A percentile compares a stretch with the other conserved stretches of the same genome.
phyloP scores from a whole-genome alignment of 2,888 invertebrate species.

The Deilephila porcellus region DNA sequence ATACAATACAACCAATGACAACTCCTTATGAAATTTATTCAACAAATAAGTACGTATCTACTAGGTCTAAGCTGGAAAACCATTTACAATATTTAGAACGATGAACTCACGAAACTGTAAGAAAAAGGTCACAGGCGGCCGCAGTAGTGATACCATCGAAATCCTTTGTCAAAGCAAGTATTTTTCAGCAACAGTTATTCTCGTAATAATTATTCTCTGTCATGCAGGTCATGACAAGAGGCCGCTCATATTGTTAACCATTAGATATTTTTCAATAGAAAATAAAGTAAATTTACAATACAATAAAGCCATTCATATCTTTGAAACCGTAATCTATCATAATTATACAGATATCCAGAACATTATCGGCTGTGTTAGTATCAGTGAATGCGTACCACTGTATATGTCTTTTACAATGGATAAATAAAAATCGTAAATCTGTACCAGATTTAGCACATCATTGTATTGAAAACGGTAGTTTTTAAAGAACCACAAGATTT shows the following conservation, averaged over 20 bases:
- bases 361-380: not conserved
- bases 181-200: conserved; percentile 14
- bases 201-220: not conserved
- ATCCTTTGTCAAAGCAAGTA: not conserved
- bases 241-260: not conserved
- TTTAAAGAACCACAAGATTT: not conserved
- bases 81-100: not conserved
- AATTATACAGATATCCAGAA: conserved; percentile 7
- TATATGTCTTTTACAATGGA: not conserved
- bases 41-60: not conserved
- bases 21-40: not conserved
- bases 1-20: not conserved
- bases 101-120: not conserved
- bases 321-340: conserved; percentile 28
- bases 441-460: not conserved
- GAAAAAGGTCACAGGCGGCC: not conserved
- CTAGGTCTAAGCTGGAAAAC: not conserved
- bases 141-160: not conserved
- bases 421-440: not conserved
- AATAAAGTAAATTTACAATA: conserved; percentile 6
- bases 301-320: conserved; percentile 10
- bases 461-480: conserved; percentile 6
- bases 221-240: not conserved
- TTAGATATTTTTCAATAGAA: conserved; percentile 6
- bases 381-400: not conserved